Percentiles rank a stretch among this genome's conserved stretches.
phyloP scores from a whole-genome alignment of 2,797 vertebrate genomes.

The Lepus oiostolus region DNA sequence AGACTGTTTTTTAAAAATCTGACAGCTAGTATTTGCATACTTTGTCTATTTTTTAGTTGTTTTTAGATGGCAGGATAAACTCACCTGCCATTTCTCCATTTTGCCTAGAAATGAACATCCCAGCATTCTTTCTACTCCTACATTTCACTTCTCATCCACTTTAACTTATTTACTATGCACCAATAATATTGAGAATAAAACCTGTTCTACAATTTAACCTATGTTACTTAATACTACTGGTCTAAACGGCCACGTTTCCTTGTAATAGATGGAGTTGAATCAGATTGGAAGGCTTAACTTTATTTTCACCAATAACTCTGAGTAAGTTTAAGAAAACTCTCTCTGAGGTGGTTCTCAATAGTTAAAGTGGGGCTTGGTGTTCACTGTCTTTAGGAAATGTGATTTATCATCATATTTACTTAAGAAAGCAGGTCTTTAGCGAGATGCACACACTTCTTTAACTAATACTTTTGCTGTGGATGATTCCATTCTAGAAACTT shows the following conservation, averaged over 20 bases:
- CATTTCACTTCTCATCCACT: not conserved
- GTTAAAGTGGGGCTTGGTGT: accelerated
- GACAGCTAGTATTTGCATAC: not conserved
- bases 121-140: not conserved
- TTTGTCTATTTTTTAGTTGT: not conserved
- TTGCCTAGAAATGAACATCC: not conserved
- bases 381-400: not conserved
- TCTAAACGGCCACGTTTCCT: not conserved
- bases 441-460: not conserved
- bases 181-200: slow-evolving; percentile 11
- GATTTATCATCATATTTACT: not conserved
- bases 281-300: not conserved
- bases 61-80: not conserved
- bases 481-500: slow-evolving; percentile 1
- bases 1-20: not conserved
- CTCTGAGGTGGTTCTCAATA: not conserved
- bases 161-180: not conserved
- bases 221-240: not conserved
- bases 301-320: not conserved
- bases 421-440: not conserved
- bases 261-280: not conserved
- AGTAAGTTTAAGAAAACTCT: not conserved
- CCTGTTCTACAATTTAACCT: not conserved
- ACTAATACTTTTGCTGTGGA: not conserved
- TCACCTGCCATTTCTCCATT: not conserved